These are phyloP conservation scores for Dilophus febrilis DNA, from an alignment of 2,888 invertebrate species.

Conservation along the genomic window DNA sequence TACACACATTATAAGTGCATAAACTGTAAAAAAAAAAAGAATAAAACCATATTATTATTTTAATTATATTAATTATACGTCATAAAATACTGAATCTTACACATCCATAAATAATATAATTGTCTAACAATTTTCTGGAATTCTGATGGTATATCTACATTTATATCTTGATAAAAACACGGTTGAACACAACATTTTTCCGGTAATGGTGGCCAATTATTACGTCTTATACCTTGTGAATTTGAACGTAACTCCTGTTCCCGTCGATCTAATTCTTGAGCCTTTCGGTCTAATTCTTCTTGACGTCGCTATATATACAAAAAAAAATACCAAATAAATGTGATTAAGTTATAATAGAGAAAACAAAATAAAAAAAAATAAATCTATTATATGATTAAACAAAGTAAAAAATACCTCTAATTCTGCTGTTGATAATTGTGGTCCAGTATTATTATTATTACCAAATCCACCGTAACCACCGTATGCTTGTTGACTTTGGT, in stretches of 20 bases:
- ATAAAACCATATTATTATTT: neutral
- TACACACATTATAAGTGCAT: slow-evolving; percentile 64
- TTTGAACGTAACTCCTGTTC: slow-evolving; percentile 62
- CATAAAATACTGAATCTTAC: no score
- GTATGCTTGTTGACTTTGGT: slow-evolving; percentile 41
- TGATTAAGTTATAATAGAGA: no score
- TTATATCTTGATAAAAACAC: slow-evolving; percentile 99
- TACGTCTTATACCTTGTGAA: slow-evolving; percentile 47
- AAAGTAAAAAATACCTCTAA: slow-evolving; percentile 40
- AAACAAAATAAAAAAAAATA: neutral
- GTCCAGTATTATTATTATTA: slow-evolving; percentile 26
- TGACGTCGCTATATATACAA: slow-evolving; percentile 46
- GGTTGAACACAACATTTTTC: slow-evolving; percentile 85
- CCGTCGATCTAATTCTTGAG: slow-evolving; percentile 69
- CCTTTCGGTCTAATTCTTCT: slow-evolving; percentile 83
- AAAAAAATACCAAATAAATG: no score
- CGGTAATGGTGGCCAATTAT: slow-evolving; percentile 98
- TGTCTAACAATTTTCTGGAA: slow-evolving; percentile 93
- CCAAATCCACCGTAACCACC: no score
- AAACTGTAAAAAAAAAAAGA: slow-evolving; percentile 45
- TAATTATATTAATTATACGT: no score
- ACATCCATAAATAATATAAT: slow-evolving; percentile 92
- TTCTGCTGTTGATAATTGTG: slow-evolving; percentile 48
- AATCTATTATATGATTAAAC: slow-evolving; percentile 4
- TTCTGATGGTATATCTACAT: slow-evolving; percentile 93